Percentiles rank a stretch among this genome's conserved stretches.
phyloP scores from a whole-genome alignment of 2,797 vertebrate species.

The Petrocephalus schoutedeni region DNA sequence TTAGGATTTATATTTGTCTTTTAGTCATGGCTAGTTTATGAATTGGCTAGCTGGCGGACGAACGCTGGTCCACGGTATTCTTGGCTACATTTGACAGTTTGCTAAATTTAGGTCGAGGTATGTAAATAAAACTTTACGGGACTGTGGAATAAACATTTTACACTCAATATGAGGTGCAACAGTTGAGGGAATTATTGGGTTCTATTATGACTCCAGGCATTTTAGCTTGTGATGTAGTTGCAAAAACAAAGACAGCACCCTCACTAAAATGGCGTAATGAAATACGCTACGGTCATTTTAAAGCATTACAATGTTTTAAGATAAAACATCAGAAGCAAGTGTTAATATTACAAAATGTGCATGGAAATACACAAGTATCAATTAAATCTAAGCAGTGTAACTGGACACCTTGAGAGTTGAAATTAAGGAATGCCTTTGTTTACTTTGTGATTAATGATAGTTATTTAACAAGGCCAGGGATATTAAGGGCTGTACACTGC shows the following conservation, averaged over 20 bases:
- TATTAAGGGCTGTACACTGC: not conserved
- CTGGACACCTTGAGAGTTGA: not conserved
- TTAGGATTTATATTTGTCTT: not conserved
- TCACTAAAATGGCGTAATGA: not conserved
- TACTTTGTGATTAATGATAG: not conserved
- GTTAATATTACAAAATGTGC: not conserved
- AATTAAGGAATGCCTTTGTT: not conserved
- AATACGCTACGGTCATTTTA: not conserved
- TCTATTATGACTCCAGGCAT: not conserved
- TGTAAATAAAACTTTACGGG: not conserved
- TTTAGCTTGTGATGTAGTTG: not conserved
- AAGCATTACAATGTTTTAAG: not conserved
- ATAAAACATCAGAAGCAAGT: not conserved
- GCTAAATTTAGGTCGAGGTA: not conserved
- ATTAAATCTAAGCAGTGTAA: not conserved
- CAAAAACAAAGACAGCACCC: not conserved
- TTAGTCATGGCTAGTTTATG: not conserved
- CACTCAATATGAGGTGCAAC: not conserved
- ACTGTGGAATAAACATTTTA: not conserved
- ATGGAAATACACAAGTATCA: not conserved
- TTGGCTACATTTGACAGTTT: not conserved
- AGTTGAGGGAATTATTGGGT: not conserved
- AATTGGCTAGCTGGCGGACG: not conserved
- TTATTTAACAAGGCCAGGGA: not conserved
- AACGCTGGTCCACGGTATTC: not conserved